Evolutionary conservation across 2,797 vertebrate species (phyloP).

Genomic region (Hydrolagus colliei): DNA sequence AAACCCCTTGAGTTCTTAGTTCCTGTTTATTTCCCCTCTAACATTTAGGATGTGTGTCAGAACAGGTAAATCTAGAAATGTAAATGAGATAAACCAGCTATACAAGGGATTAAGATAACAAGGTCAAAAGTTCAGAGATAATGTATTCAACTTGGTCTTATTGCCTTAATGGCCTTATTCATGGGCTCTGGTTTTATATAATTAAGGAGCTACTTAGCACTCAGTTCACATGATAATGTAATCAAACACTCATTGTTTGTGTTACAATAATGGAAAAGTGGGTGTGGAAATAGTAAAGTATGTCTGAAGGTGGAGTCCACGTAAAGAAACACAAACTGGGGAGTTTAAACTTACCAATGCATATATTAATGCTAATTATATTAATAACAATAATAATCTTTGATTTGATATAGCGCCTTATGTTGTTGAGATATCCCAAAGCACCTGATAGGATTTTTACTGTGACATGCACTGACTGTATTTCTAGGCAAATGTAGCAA

Average conservation of each 20-base stretch:
- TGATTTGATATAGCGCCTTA: no score
- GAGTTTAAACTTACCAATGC: neutral
- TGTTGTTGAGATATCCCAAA: no score
- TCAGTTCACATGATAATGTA: slow-evolving; percentile 31
- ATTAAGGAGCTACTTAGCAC: slow-evolving; percentile 31
- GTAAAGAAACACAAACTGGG: neutral
- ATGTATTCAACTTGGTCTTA: slow-evolving; percentile 22
- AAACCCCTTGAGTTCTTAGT: neutral
- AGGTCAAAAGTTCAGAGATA: slow-evolving; percentile 31
- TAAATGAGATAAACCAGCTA: slow-evolving; percentile 6
- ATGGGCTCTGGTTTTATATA: slow-evolving; percentile 17
- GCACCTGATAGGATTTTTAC: no score
- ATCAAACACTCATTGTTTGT: slow-evolving; percentile 30
- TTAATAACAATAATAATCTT: no score
- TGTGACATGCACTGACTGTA: no score
- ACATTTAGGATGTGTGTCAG: neutral
- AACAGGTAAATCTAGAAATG: neutral
- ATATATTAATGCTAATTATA: no score
- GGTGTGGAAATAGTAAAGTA: slow-evolving; percentile 29
- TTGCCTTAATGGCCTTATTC: slow-evolving; percentile 30
- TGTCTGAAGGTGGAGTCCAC: neutral
- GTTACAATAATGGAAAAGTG: slow-evolving; percentile 16
- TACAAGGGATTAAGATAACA: slow-evolving; percentile 29
- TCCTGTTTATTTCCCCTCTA: neutral
- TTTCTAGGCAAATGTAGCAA: no score